Evolutionary conservation across 2,113 vertebrate genomes (phyloP), one percentile per base, ranked within the genome.

Genomic region (Dendrocopos noguchii): DNA sequence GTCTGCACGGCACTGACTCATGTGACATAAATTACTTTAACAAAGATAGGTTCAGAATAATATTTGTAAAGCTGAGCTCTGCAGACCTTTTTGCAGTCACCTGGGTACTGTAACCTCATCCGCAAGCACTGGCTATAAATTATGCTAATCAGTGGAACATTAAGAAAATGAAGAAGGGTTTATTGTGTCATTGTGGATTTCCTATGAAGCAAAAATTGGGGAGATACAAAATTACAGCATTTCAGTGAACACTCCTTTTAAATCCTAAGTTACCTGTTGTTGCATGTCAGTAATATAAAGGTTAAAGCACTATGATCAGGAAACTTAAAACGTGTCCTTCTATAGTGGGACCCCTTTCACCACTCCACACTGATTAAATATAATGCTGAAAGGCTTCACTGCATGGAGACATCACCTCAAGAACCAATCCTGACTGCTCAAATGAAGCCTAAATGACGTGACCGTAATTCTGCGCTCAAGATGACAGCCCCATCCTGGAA

Each of bases 1-100:
- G 83, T 90, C 77, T 64, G 88, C 91, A 27, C 1, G 0, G 88
- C 80, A 22, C 95, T 87, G 90, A 52, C 90, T 96, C 91, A 79
- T 25, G 64, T 95, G 93, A 80, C 80, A 87, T 52, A 68, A 81
- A 92, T 94, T 65, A 81, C 90, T 93, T 72, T 24, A 90, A 83
- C 86, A 68, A 91, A 95, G 78, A 93, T 80, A 86, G 76, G 79
- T 59, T 94, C 83, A 80, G 88, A 93, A 91, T 84, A 90, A 94
- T 92, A 93, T 94, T 94, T 87, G 76, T 81, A 90, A 87, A 93
- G 73, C 84, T 31, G 55, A 92, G 91, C 83, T 84, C 68, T 2
- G 4, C 79, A 92, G 83, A 61, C 70, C 71, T 91, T 82, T 84
- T 67, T 95, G 80, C 83, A 86, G 90, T 92, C 92, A 96, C 92